Evolutionary conservation across 2,888 invertebrate genomes (phyloP).

Genomic region (Molanna angustata): DNA sequence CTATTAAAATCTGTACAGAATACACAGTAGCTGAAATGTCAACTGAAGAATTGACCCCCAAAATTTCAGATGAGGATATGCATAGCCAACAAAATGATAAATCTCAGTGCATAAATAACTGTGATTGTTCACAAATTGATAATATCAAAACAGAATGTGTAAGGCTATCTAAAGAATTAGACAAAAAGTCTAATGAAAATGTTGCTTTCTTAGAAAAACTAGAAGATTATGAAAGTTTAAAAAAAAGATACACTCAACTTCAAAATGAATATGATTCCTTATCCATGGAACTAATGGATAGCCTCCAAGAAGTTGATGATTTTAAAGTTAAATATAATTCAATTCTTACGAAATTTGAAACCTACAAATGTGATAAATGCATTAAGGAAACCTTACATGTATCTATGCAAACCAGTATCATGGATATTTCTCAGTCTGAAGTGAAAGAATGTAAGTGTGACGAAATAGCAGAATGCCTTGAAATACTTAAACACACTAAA

Average conservation of each 20-base stretch:
- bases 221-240: slow-evolving; percentile 4
- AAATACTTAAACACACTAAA: too few relatives aligned
- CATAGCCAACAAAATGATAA: too few relatives aligned
- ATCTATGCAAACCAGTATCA: too few relatives aligned
- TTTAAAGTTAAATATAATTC: slow-evolving; percentile 38
- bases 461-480: too few relatives aligned
- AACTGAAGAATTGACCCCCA: too few relatives aligned
- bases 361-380: not conserved
- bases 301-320: slow-evolving; percentile 53
- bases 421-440: too few relatives aligned
- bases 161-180: not conserved
- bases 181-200: slow-evolving; percentile 5
- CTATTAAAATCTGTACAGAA: too few relatives aligned
- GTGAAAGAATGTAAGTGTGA: too few relatives aligned
- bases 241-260: slow-evolving; percentile 41
- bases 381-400: too few relatives aligned
- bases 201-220: not conserved
- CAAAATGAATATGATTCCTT: slow-evolving; percentile 55
- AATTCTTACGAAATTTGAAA: slow-evolving; percentile 28
- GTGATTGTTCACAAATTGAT: not conserved
- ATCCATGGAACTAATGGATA: slow-evolving; percentile 58
- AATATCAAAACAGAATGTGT: not conserved
- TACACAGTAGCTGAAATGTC: too few relatives aligned
- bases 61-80: too few relatives aligned
- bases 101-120: not conserved